Evolutionary conservation across 1,140 invertebrate genomes (phyloP).

Genomic region (Pogonomyrmex barbatus): DNA sequence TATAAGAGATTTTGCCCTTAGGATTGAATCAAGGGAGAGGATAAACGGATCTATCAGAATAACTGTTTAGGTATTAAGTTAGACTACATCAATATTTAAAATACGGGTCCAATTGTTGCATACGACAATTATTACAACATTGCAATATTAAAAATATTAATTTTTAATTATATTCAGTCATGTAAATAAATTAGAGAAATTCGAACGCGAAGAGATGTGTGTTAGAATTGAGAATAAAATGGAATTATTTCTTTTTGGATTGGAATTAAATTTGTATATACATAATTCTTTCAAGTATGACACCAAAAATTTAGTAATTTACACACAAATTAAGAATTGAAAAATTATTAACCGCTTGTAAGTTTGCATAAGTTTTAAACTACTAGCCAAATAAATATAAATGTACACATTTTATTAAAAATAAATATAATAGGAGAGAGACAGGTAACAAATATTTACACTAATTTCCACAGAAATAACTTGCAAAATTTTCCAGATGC

Average conservation of each 20-base stretch:
- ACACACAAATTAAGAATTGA: neutral
- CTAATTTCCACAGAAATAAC: neutral
- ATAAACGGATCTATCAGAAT: neutral
- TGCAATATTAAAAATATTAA: neutral
- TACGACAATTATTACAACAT: neutral
- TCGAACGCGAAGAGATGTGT: neutral
- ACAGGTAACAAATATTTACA: neutral
- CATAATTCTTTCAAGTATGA: neutral
- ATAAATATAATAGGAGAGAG: neutral
- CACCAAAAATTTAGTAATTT: neutral
- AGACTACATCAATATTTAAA: neutral
- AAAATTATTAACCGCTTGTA: neutral
- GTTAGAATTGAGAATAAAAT: neutral
- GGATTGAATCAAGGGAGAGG: conserved; percentile 3
- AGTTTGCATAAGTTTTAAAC: neutral
- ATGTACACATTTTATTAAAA: neutral
- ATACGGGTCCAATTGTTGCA: neutral
- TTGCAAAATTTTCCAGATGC: conserved; percentile 18
- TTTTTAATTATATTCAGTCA: neutral
- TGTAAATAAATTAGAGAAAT: neutral
- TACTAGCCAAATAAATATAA: neutral
- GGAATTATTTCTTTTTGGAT: neutral
- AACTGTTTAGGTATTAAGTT: conserved; percentile 3
- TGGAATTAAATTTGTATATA: neutral
- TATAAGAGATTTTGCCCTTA: neutral